Evolutionary conservation across 2,797 vertebrate genomes (phyloP), one percentile per base, ranked within the genome.

Genomic region (Betta splendens): DNA sequence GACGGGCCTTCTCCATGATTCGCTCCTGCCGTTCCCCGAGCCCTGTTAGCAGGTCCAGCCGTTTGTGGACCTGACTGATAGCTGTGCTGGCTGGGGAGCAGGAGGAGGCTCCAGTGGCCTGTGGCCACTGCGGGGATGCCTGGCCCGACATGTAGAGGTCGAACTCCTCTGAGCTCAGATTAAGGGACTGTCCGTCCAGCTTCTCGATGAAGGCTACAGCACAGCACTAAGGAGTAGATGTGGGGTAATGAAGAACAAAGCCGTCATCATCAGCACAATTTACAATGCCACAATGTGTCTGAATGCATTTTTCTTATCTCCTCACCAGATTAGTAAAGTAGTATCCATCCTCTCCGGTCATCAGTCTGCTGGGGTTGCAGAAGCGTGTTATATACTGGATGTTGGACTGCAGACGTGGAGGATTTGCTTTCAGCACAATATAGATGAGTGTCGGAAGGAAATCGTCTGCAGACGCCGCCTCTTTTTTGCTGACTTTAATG

Each of bases 341-440:
- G 87, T 99, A 99, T 9, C 98, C 98, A 1, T 98, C 98, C 83
- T 99, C 97, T 9, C 97, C 98, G 0, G 94, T 96, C 97, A 99
- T 98, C n/a, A 99, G 85, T 26, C 97, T 90, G 89, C 95, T 96
- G 20, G 97, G 98, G 71, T 96, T 98, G 84, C 94, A 97, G 92
- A 96, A 99, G 64, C 97, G 94, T 0, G 95, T 99, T 85, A 99
- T 95, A 64, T 99, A 99, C 90, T 98, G 96, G 86, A 99, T 98
- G 85, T 99, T 99, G 77, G 97, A 99, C 88, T 99, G 97, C 65
- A 99, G 92, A 3, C 98, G 92, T 0, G 96, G 98, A 0, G 97
- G 98, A 73, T 99, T 99, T 58, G 96, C 97, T 87, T 98, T 98
- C 67, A 99, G 67, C 20, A 99, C 96, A 0, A 98, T 98, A 86